Evolutionary conservation across 2,888 invertebrate genomes (phyloP), one percentile per base, ranked within the genome.

Genomic region (Lacanobia oleracea): DNA sequence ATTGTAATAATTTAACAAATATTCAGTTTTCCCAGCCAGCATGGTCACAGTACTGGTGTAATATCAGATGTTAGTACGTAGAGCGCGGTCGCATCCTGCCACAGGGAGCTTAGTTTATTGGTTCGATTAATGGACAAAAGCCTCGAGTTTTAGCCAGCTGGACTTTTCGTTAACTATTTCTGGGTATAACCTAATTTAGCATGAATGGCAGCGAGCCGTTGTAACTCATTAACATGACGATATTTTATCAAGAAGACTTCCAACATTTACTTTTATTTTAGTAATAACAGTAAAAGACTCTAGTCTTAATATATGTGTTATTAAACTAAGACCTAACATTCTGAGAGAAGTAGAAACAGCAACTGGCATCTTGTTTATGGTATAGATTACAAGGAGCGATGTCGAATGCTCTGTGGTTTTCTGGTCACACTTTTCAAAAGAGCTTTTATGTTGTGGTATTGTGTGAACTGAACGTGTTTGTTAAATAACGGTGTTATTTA

Each of bases 281-380:
- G n/a, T n/a, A n/a, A n/a, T n/a, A 69, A 54, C 45, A 53, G 12
- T 18, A 33, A 45, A n/a, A 37, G 16, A 27, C 2, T 33, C 9
- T 12, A 70, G 33, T 67, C 56, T 53, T 8, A 71, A 82, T 57
- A 61, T 61, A 84, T 84, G 65, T 40, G 67, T 61, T 75, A 69
- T 75, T 78, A 77, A 62, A 77, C 4, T 72, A 59, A 70, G 23
- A 67, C 23, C 40, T 23, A 12, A 23, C 50, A 45, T 59, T 59
- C n/a, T 50, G 6, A 61, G 60, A 16, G 27, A 54, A 54, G 23
- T 21, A 18, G 12, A 10, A 43, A 40, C 54, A 63, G 23, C 45
- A 51, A 54, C 45, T 40, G 23, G 40, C 45, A 16, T 8, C 18
- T 61, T 56, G 43, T 83, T 79, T 80, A 83, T 84, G 37, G 71